Percentiles rank a stretch among this genome's conserved stretches.
Conservation (phyloP, 1,140 invertebrate species). For the Nephila pilipes region DNA sequence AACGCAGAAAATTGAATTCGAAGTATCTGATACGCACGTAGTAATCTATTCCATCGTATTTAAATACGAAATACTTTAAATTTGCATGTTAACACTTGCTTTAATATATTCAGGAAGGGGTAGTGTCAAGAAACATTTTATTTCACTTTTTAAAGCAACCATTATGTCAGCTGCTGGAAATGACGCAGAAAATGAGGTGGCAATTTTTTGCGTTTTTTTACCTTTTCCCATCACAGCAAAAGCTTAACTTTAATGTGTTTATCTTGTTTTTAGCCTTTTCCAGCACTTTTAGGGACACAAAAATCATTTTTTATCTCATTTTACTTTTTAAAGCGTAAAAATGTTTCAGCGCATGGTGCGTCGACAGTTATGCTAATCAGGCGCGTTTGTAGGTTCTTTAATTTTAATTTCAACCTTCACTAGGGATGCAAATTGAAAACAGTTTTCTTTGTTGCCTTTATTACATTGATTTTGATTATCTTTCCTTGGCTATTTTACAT, state of each 20-base stretch:
- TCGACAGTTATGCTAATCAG: slow-evolving; percentile 1
- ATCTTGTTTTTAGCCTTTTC: not conserved
- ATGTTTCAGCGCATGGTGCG: not conserved
- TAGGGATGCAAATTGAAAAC: not conserved
- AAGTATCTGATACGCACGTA: not conserved
- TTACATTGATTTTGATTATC: not conserved
- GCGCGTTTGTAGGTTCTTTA: not conserved
- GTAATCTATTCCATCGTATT: slow-evolving; percentile 12
- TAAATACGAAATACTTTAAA: slow-evolving; percentile 18
- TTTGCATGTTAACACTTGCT: slow-evolving; percentile 43
- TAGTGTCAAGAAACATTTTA: slow-evolving; percentile 12
- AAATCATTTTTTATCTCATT: not conserved
- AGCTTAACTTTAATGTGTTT: slow-evolving; percentile 20
- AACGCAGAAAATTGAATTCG: not conserved
- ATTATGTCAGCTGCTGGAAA: slow-evolving; percentile 58
- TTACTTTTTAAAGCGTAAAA: slow-evolving; percentile 13
- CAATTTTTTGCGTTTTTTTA: slow-evolving; percentile 9
- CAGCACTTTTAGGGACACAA: not conserved
- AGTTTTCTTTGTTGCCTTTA: not conserved
- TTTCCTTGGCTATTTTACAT: not conserved
- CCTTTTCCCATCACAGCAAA: not conserved
- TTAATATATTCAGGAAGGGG: slow-evolving; percentile 39
- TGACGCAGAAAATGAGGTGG: slow-evolving; percentile 63
- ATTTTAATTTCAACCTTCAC: slow-evolving; percentile 23
- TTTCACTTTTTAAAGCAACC: not conserved